Conservation (phyloP, 2,113 vertebrate genomes). For the Okapia johnstoni region DNA sequence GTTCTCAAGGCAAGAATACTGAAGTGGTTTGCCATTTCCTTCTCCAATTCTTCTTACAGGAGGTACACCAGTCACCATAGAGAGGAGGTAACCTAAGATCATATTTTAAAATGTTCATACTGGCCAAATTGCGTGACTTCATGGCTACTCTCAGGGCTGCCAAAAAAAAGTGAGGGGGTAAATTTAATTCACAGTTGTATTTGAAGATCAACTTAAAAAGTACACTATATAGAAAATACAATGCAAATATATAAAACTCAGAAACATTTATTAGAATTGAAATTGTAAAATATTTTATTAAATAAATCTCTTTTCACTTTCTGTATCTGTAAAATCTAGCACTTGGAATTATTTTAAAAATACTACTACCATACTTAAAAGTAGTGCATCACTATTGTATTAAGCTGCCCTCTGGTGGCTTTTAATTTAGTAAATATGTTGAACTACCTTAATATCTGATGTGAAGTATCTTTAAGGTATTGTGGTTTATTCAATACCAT, state of each 20-base stretch:
- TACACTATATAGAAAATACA: background rate
- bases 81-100: background rate
- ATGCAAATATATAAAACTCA: background rate
- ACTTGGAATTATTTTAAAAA: slow-evolving; percentile 12
- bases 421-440: slow-evolving; percentile 35
- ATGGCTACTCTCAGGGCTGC: background rate
- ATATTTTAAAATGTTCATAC: background rate
- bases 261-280: background rate
- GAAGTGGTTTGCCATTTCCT: background rate
- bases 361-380: background rate
- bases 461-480: background rate
- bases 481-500: background rate
- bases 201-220: background rate
- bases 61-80: background rate
- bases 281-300: background rate
- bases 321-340: background rate
- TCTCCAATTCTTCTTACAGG: background rate
- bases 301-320: background rate
- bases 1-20: background rate
- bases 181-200: background rate
- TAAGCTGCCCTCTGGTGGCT: slow-evolving; percentile 50
- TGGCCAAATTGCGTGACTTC: background rate
- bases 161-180: no score
- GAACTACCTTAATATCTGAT: background rate
- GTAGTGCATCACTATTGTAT: background rate